Evolutionary conservation across 2,888 invertebrate genomes (phyloP).

Genomic region (Ceramica pisi): DNA sequence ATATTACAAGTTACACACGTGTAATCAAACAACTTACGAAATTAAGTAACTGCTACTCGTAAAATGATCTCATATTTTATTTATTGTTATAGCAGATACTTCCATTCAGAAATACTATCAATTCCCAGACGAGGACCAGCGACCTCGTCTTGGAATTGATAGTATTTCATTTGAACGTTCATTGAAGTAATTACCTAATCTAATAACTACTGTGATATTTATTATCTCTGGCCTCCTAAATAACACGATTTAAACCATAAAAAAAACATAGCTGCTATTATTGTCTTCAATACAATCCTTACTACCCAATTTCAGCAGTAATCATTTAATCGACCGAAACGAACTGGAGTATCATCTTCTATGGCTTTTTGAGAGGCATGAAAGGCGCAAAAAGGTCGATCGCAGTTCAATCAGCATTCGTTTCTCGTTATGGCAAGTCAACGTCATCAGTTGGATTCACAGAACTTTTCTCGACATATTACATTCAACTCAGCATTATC

Average conservation of each 20-base stretch:
- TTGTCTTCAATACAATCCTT: slow-evolving; percentile 31
- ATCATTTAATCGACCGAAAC: slow-evolving; percentile 38
- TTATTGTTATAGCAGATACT: slow-evolving; percentile 24
- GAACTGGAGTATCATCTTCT: slow-evolving; percentile 21
- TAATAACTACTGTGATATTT: slow-evolving; percentile 17
- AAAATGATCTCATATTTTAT: slow-evolving; percentile 12
- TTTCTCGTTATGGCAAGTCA: slow-evolving; percentile 18
- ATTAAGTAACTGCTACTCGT: slow-evolving; percentile 19
- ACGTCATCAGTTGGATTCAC: slow-evolving; percentile 25
- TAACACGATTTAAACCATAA: slow-evolving; percentile 5
- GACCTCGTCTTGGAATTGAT: too few species aligned
- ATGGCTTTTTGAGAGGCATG: slow-evolving; percentile 52
- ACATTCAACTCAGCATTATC: slow-evolving; percentile 13
- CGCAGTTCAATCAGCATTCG: slow-evolving; percentile 36
- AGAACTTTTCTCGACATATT: slow-evolving; percentile 20
- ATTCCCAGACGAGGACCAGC: slow-evolving; percentile 51
- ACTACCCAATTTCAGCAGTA: slow-evolving; percentile 33
- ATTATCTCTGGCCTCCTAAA: slow-evolving; percentile 21
- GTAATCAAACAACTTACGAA: slow-evolving; percentile 24
- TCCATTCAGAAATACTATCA: slow-evolving; percentile 38
- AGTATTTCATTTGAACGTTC: too few species aligned
- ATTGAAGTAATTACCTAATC: slow-evolving; percentile 34
- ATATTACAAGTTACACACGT: slow-evolving; percentile 33
- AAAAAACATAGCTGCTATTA: slow-evolving; percentile 23
- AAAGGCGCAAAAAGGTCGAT: slow-evolving; percentile 42